Evolutionary conservation across 2,113 vertebrate genomes (phyloP).

Genomic region (Pipra filicauda): DNA sequence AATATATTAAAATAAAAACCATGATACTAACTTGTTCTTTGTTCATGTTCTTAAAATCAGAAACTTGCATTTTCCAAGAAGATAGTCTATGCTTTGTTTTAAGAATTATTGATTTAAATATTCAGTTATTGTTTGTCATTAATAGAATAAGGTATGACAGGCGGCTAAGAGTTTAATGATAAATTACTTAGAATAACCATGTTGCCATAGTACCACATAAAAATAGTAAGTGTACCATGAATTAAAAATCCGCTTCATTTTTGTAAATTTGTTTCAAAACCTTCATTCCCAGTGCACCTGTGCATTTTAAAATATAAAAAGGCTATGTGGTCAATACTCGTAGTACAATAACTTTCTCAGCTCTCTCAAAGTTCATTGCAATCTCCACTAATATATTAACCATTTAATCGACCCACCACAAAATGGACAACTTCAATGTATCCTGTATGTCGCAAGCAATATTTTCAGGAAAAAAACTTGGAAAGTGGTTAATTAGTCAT

Average conservation of each 20-base stretch:
- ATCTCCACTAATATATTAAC: not conserved
- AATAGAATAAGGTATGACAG: constrained; percentile 34
- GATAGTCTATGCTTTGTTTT: not conserved
- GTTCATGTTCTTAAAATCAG: not conserved
- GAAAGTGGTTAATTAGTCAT: not conserved
- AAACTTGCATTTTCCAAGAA: not conserved
- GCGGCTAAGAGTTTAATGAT: constrained; percentile 33
- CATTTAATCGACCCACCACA: not conserved
- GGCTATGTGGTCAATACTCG: not conserved
- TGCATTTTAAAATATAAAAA: not conserved
- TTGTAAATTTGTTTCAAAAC: constrained; percentile 12
- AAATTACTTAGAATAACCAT: constrained; percentile 53
- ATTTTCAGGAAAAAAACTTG: not conserved
- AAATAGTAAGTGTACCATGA: constrained; percentile 35
- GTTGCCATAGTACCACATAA: constrained; percentile 59
- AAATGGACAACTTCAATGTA: not conserved
- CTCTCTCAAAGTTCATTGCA: not conserved
- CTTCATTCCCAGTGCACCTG: not conserved
- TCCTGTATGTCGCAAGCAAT: not conserved
- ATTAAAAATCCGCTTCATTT: not conserved
- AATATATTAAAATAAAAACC: too few relatives aligned
- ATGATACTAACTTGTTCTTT: not conserved
- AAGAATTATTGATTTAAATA: not conserved
- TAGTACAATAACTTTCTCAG: not conserved
- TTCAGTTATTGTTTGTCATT: constrained; percentile 20